A percentile compares a stretch with the other conserved stretches of the same genome.
Conservation (phyloP, 2,797 vertebrate genomes). For the Pangasius mekongensis region DNA sequence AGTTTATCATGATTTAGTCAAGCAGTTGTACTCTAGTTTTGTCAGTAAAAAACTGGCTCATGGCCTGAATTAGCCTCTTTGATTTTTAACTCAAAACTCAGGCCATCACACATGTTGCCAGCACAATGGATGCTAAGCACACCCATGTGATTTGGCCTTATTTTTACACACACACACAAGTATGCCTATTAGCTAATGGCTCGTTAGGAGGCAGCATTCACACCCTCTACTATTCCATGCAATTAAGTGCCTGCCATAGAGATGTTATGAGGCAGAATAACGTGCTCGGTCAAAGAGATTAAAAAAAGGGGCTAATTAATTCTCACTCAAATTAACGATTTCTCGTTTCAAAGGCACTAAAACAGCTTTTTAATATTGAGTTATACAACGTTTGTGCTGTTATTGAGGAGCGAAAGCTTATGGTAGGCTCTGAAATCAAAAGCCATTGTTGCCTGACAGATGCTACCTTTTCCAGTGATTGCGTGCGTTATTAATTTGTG, state of each 20-base stretch:
- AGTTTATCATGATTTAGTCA: constrained; percentile 18
- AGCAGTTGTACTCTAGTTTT: constrained; percentile 19
- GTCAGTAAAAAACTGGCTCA: not conserved
- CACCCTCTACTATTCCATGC: constrained; percentile 70
- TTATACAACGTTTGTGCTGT: constrained; percentile 54
- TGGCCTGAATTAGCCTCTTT: constrained; percentile 30
- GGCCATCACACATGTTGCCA: constrained; percentile 5
- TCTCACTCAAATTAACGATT: constrained; percentile 75
- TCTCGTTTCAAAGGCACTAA: constrained; percentile 68
- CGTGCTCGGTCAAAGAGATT: constrained; percentile 67
- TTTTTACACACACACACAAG: constrained; percentile 40
- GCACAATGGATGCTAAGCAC: constrained; percentile 8
- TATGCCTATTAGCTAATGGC: constrained; percentile 71
- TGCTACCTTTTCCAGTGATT: constrained; percentile 76
- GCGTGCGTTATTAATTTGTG: constrained; percentile 75
- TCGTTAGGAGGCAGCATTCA: constrained; percentile 71
- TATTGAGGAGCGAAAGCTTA: constrained; percentile 54
- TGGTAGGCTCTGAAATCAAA: constrained; percentile 69
- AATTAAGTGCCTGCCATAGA: constrained; percentile 73
- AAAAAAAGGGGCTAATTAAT: constrained; percentile 72
- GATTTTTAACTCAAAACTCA: constrained; percentile 31
- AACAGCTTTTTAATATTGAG: constrained; percentile 65
- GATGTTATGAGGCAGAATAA: constrained; percentile 72
- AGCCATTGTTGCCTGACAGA: constrained; percentile 77
- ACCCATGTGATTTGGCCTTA: constrained; percentile 46